Conservation (phyloP, 2,113 vertebrate genomes). For the Brachyhypopomus gauderio region DNA sequence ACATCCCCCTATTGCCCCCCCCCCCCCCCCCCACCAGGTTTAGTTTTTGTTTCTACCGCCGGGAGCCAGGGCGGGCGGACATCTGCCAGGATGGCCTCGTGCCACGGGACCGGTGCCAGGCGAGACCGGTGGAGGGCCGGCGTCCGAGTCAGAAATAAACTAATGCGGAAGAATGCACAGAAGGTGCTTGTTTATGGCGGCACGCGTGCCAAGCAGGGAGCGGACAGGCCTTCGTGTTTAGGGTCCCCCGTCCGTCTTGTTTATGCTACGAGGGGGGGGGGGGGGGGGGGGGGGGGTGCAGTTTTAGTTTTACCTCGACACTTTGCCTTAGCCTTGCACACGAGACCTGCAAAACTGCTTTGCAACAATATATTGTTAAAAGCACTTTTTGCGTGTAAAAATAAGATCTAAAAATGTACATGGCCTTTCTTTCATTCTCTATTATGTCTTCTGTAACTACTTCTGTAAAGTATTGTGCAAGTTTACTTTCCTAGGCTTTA, state of each 20-base stretch:
- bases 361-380: too few species aligned
- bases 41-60: conserved; percentile 64
- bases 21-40: conserved; percentile 50
- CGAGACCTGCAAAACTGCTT: too few species aligned
- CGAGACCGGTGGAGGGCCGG: conserved; percentile 46
- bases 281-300: not conserved
- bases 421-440: too few species aligned
- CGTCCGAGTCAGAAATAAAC: conserved; percentile 45
- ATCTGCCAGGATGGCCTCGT: conserved; percentile 68
- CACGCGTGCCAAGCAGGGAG: conserved; percentile 48
- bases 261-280: conserved; percentile 53
- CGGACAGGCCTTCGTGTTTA: conserved; percentile 55
- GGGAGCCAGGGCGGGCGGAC: conserved; percentile 60
- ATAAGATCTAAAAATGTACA: too few species aligned
- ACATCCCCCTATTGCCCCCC: conserved; percentile 11
- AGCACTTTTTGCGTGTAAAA: too few species aligned
- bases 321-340: too few species aligned
- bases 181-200: conserved; percentile 60
- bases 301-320: not conserved
- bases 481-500: too few species aligned
- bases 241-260: conserved; percentile 61
- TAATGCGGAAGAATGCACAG: conserved; percentile 34
- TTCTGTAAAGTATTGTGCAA: not conserved
- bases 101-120: conserved; percentile 65
- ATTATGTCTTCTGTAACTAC: not conserved